Conservation (phyloP, 2,797 vertebrate species). For the Sardinella longiceps region DNA sequence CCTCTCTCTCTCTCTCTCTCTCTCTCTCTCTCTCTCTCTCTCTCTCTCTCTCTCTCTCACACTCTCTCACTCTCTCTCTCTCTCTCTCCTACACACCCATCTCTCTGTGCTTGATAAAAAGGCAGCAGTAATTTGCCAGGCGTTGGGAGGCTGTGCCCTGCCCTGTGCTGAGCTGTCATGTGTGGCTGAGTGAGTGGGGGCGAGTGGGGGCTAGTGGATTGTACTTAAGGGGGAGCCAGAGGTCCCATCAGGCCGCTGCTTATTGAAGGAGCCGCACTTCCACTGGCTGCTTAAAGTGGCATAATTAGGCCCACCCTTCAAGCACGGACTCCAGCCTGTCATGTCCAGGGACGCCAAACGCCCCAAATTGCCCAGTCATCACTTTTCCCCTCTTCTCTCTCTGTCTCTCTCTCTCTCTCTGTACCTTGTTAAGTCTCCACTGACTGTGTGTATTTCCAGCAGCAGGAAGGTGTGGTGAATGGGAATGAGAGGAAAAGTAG, state of each 20-base stretch:
- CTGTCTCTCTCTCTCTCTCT: not conserved
- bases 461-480: not conserved
- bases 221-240: not conserved
- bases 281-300: not conserved
- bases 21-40: too few species aligned
- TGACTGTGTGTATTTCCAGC: not conserved
- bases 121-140: not conserved
- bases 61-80: not conserved
- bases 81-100: not conserved
- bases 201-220: not conserved
- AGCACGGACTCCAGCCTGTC: not conserved
- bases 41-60: not conserved
- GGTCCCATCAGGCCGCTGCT: not conserved
- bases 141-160: not conserved
- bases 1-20: not conserved
- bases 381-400: not conserved
- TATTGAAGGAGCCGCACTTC: not conserved
- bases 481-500: not conserved
- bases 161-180: not conserved
- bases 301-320: not conserved
- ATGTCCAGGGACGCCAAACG: not conserved
- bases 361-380: not conserved
- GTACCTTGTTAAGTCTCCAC: not conserved
- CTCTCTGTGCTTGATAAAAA: not conserved
- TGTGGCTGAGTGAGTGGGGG: not conserved